A percentile compares a stretch with the other conserved stretches of the same genome.
Evolutionary conservation across 2,113 vertebrate species (phyloP).

Genomic region (Balaeniceps rex): DNA sequence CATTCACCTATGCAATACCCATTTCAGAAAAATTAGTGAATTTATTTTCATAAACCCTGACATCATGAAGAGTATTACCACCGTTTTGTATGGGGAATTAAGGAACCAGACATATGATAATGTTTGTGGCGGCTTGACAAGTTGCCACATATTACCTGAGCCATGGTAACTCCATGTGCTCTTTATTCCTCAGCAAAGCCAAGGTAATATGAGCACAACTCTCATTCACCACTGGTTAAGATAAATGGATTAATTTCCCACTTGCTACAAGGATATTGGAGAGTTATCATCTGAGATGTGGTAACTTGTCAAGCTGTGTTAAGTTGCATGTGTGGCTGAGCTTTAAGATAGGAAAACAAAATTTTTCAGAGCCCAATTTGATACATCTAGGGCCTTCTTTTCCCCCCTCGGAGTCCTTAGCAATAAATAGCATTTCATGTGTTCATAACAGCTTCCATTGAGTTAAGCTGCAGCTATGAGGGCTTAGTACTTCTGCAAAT

Average conservation of each 20-base stretch:
- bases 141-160: not conserved
- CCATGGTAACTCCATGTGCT: not conserved
- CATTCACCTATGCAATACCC: not conserved
- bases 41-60: constrained; percentile 13
- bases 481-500: constrained; percentile 29
- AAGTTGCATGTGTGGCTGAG: not conserved
- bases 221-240: not conserved
- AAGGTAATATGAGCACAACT: not conserved
- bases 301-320: not conserved
- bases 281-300: not conserved
- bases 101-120: not conserved
- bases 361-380: not conserved
- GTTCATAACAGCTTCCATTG: constrained; percentile 10
- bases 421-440: constrained; percentile 17
- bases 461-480: constrained; percentile 25
- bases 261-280: not conserved
- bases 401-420: not conserved
- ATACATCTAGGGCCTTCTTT: not conserved
- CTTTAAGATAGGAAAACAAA: not conserved
- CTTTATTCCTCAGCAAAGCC: not conserved
- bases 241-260: constrained; percentile 8
- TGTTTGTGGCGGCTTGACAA: not conserved
- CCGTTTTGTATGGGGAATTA: not conserved
- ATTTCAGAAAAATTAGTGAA: not conserved
- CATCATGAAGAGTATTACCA: not conserved